Evolutionary conservation across 2,797 vertebrate species (phyloP).

Genomic region (Sus cebifrons): DNA sequence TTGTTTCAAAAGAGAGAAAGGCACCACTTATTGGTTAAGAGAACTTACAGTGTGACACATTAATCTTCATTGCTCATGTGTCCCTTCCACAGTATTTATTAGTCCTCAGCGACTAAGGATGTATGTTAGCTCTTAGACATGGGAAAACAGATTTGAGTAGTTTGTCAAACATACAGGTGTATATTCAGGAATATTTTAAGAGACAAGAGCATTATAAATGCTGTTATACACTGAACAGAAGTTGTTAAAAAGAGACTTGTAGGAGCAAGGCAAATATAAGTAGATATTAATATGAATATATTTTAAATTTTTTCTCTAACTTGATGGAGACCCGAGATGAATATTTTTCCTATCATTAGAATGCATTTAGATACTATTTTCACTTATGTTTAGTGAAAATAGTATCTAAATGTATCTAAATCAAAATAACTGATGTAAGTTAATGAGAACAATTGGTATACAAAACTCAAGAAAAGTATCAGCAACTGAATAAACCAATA

Average conservation of each 20-base stretch:
- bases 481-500: background rate
- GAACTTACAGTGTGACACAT: background rate
- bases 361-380: background rate
- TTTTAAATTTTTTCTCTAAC: background rate
- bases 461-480: background rate
- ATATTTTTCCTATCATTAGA: background rate
- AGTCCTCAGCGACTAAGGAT: background rate
- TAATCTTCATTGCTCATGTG: background rate
- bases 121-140: background rate
- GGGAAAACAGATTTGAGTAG: background rate
- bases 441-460: background rate
- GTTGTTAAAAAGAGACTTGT: background rate
- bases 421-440: background rate
- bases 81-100: background rate
- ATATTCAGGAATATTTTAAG: background rate
- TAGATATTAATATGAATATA: background rate
- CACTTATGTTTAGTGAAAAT: background rate
- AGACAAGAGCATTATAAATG: background rate
- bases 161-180: background rate
- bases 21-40: background rate
- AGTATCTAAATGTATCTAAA: no score
- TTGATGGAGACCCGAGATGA: background rate
- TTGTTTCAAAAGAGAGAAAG: background rate
- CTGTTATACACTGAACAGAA: background rate
- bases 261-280: background rate